Base-by-base conservation (phyloP, 2,113 vertebrate genomes). In the Sebastes fasciatus region DNA sequence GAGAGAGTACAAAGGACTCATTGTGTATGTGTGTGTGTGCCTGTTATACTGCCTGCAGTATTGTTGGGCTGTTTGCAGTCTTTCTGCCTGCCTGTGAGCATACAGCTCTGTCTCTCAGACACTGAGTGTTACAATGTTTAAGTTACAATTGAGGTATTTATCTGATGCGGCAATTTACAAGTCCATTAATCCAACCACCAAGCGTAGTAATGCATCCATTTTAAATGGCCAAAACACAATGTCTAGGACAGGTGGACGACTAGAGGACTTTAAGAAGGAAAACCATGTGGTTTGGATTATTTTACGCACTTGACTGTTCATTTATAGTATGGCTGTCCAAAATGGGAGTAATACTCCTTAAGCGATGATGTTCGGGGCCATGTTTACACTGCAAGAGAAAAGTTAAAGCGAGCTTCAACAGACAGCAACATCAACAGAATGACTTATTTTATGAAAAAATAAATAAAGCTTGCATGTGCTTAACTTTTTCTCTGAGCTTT, bases 1-100 rank as follows among this genome's bases (percentile, higher is more conserved):
- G 88, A 81, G 88, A 49, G 70, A 84, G 88, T 51, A 95, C 94
- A 96, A 96, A 94, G 92, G 89, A 63, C 79, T 84, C 89, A 92
- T 96, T 87, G 82, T 88, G 89, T 83, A 79, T 87, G 80, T 80
- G 63, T 82, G 86, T 79, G 79, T 83, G 72, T 90, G 84, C 86
- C 82, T 87, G 90, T 85, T 88, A 77, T 66, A 77, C 61, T 78
- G 73, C 86, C 73, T 86, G 61, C 72, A 77, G 75, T 83, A 90
- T 88, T 90, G 91, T 94, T 89, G 34, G 58, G 57, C 84, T 80
- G 82, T 86, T 88, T 89, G 82, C 84, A 77, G 75, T 65, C 86
- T 86, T 85, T 61, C 72, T 64, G 74, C 85, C 81, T 77, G 86
- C 54, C 77, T 75, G 81, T 23, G 57, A 86, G 82, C 61, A 66